Percentiles rank a stretch among this genome's conserved stretches.
These are phyloP conservation scores for Caiman crocodilus DNA, from an alignment of 2,797 vertebrate species.

Conservation along the genomic window DNA sequence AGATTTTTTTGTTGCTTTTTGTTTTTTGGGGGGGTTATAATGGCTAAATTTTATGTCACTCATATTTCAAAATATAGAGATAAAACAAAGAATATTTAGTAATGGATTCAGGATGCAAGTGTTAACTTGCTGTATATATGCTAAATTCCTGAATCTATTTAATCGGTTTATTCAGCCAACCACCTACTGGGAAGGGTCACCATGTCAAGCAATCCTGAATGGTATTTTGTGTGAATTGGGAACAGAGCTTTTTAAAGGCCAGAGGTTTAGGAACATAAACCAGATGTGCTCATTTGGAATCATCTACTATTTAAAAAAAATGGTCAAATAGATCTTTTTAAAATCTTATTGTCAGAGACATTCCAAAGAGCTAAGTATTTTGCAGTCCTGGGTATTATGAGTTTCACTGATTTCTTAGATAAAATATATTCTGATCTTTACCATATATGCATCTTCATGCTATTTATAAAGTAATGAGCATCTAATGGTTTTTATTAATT, in stretches of 20 bases:
- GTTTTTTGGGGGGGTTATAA: background rate
- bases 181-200: constrained; percentile 81
- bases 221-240: constrained; percentile 80
- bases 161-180: constrained; percentile 75
- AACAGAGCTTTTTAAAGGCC: constrained; percentile 80
- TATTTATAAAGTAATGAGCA: constrained; percentile 20
- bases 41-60: background rate
- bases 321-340: constrained; percentile 80
- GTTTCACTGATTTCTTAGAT: constrained; percentile 23
- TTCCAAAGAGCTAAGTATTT: constrained; percentile 69
- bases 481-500: constrained; percentile 21
- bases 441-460: background rate
- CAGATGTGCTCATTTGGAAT: constrained; percentile 83
- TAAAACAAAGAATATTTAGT: constrained; percentile 33
- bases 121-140: constrained; percentile 68
- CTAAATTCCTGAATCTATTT: constrained; percentile 76
- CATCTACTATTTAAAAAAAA: constrained; percentile 76
- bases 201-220: constrained; percentile 79
- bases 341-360: constrained; percentile 78
- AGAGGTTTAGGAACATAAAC: constrained; percentile 83
- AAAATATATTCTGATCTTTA: constrained; percentile 56
- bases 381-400: constrained; percentile 45
- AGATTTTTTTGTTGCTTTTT: background rate
- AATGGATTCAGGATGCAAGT: constrained; percentile 53
- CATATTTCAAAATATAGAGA: background rate